Conservation (phyloP, 2,797 vertebrate genomes). For the Brachymystax lenok region DNA sequence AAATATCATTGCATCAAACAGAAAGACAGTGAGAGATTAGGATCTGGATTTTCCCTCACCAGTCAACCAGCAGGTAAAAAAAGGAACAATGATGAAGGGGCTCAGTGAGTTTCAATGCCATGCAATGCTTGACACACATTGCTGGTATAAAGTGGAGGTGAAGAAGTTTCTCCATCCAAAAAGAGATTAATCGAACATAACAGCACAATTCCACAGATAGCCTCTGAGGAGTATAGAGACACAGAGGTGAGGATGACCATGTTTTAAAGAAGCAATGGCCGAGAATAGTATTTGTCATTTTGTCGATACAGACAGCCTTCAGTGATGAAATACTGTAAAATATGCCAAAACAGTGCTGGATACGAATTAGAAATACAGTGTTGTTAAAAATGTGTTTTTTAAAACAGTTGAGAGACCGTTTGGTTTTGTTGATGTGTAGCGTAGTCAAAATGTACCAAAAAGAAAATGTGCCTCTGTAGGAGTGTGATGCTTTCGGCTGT, state of each 20-base stretch:
- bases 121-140: slow-evolving; percentile 26
- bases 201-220: slow-evolving; percentile 16
- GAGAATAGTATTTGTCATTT: neutral
- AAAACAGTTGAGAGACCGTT: slow-evolving; percentile 31
- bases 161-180: slow-evolving; percentile 19
- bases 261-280: slow-evolving; percentile 28
- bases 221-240: slow-evolving; percentile 25
- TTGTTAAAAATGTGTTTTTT: neutral
- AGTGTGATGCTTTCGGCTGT: slow-evolving; percentile 67
- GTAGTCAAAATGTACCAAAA: slow-evolving; percentile 33
- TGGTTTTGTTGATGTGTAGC: slow-evolving; percentile 46
- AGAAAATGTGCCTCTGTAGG: slow-evolving; percentile 17
- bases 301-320: neutral
- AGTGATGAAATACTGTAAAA: neutral
- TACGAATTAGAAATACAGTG: neutral
- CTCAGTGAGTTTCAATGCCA: slow-evolving; percentile 19
- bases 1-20: slow-evolving; percentile 23
- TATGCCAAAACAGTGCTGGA: no score
- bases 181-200: slow-evolving; percentile 9
- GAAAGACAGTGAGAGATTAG: slow-evolving; percentile 7
- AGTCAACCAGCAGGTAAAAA: slow-evolving; percentile 38
- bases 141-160: slow-evolving; percentile 20
- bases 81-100: slow-evolving; percentile 36
- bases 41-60: slow-evolving; percentile 25
- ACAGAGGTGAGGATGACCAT: neutral